Conservation (phyloP, 2,888 invertebrate species). For the Agelastica alni region DNA sequence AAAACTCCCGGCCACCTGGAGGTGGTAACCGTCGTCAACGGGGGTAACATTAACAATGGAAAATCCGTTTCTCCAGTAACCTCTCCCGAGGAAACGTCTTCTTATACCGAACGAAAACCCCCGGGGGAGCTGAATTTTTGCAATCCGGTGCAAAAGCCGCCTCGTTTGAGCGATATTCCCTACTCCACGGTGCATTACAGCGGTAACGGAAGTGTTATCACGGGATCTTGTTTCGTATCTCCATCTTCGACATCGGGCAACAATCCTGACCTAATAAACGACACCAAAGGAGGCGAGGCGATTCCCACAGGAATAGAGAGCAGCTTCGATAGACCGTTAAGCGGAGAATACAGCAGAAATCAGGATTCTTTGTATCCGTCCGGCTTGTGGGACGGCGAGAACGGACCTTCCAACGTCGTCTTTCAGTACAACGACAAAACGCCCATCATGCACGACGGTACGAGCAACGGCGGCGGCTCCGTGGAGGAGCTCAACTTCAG, state of each 20-base stretch:
- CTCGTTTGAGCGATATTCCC: slow-evolving; percentile 68
- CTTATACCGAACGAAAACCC: slow-evolving; percentile 54
- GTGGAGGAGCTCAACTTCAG: slow-evolving; percentile 70
- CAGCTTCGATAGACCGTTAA: slow-evolving; percentile 62
- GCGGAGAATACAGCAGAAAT: slow-evolving; percentile 79
- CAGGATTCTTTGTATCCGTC: slow-evolving; percentile 79
- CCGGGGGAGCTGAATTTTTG: slow-evolving; percentile 57
- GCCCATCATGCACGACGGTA: slow-evolving; percentile 70
- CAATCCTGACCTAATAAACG: slow-evolving; percentile 85
- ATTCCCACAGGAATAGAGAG: slow-evolving; percentile 48
- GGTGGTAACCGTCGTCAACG: slow-evolving; percentile 66
- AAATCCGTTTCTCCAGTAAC: slow-evolving; percentile 57
- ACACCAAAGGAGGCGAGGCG: slow-evolving; percentile 67
- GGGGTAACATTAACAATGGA: slow-evolving; percentile 58
- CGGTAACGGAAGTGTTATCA: slow-evolving; percentile 67
- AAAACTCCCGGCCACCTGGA: slow-evolving; percentile 78
- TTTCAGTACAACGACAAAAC: slow-evolving; percentile 73
- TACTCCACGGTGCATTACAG: slow-evolving; percentile 73
- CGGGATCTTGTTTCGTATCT: slow-evolving; percentile 71
- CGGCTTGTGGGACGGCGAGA: slow-evolving; percentile 73
- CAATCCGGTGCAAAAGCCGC: slow-evolving; percentile 75
- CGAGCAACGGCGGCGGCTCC: slow-evolving; percentile 63
- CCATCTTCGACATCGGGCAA: slow-evolving; percentile 76
- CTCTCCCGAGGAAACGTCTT: slow-evolving; percentile 54
- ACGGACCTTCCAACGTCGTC: slow-evolving; percentile 61